Evolutionary conservation across 2,797 vertebrate species (phyloP), one percentile per base, ranked within the genome.

Genomic region (Enteromius radiatus): DNA sequence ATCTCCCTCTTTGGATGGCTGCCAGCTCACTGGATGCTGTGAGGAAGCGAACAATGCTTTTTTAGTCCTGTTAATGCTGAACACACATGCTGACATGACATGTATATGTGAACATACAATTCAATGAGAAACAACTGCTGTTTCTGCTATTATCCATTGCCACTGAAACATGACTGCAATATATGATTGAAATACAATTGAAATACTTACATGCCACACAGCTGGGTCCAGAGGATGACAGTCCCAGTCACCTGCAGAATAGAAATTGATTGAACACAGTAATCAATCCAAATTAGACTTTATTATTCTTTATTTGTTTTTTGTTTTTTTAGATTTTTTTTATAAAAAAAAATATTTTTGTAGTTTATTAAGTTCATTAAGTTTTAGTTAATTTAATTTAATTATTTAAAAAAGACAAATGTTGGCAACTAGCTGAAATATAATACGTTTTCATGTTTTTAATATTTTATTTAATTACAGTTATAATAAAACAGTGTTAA

Each of bases 21-120:
- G 97, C 98, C 98, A 99, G 84, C 97, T 97, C 76, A 98, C 97
- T 9, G 98, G 98, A 94, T 99, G 97, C 98, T 99, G 88, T 87
- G 76, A 84, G 87, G 41, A 81, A 80, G 54, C 49, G 10, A 69
- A 84, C 59, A 61, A 45, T 31, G 33, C 63, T 45, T 71, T 71
- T 84, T 87, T 61, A 84, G 64, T 77, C 43, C 68, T 68, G 49
- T 84, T 78, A 81, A 74, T 75, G 81, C 52, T 31, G 21, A 36
- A 68, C 23, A 73, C 56, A 70, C n/a, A 80, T 59, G 52, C 52
- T 70, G 65, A 23, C 76, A 76, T 76, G 23, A 26, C 36, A 43
- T 45, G 19, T 74, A 33, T 21, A 54, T 36, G 31, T 36, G 26
- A 61, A 61, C 26, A 47, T 23, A 26, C 19, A 77, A 9, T 64